Conservation (phyloP, 2,888 invertebrate genomes). For the Chrysina gloriosa region DNA sequence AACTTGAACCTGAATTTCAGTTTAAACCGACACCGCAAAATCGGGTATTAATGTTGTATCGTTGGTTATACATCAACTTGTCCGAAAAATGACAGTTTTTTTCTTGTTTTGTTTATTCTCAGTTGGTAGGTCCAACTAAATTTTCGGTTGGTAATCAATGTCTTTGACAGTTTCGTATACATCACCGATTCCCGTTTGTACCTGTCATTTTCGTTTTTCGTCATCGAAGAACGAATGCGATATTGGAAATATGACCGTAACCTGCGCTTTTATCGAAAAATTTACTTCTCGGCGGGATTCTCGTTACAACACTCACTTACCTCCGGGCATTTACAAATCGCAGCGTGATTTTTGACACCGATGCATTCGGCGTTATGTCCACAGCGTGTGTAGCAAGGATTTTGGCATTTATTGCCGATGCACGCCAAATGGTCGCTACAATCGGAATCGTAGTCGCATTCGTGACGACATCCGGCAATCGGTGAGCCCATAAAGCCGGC, state of each 20-base stretch:
- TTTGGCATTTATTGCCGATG: conserved; percentile 79
- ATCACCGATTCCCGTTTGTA: too few relatives aligned
- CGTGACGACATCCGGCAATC: conserved; percentile 81
- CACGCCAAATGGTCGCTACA: conserved; percentile 79
- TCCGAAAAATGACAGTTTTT: too few relatives aligned
- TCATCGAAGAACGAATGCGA: too few relatives aligned
- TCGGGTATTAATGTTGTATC: too few relatives aligned
- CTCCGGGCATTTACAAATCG: conserved; percentile 83
- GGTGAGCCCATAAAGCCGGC: conserved; percentile 84
- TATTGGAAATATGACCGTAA: neutral
- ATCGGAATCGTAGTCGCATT: conserved; percentile 83
- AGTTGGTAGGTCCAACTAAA: too few relatives aligned
- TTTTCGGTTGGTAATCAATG: too few relatives aligned
- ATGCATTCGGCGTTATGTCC: conserved; percentile 84
- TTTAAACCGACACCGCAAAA: too few relatives aligned
- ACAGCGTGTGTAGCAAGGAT: conserved; percentile 79
- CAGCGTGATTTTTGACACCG: conserved; percentile 78
- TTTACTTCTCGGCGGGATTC: neutral
- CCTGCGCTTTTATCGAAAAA: neutral
- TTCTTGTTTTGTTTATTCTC: too few relatives aligned
- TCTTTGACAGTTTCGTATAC: too few relatives aligned
- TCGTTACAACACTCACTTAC: conserved; percentile 65
- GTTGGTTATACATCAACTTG: too few relatives aligned
- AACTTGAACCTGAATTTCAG: too few relatives aligned
- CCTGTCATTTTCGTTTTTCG: too few relatives aligned